Percentiles rank a stretch among this genome's conserved stretches.
These are phyloP conservation scores for Rhysida immarginata DNA, from an alignment of 1,140 invertebrate genomes.

Conservation along the genomic window DNA sequence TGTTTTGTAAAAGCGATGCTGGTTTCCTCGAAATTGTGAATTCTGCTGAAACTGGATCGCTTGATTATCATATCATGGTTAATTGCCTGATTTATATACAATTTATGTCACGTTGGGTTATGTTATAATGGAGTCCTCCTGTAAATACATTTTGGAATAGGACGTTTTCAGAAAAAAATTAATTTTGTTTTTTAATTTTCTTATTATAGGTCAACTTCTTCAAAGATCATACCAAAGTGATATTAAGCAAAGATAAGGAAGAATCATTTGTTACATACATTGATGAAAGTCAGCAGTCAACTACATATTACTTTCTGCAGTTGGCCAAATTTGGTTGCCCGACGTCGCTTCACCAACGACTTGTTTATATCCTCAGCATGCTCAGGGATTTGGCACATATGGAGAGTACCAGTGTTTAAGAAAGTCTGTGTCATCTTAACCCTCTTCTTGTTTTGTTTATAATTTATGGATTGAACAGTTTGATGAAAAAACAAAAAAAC, in stretches of 20 bases:
- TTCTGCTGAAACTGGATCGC: too few relatives aligned
- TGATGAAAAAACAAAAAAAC: too few relatives aligned
- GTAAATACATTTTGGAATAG: not conserved
- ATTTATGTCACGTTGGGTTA: not conserved
- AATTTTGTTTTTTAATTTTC: constrained; percentile 3
- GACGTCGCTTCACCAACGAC: constrained; percentile 37
- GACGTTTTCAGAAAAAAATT: not conserved
- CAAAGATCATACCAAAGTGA: constrained; percentile 44
- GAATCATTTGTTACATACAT: constrained; percentile 40
- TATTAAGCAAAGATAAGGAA: constrained; percentile 26
- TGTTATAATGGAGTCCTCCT: not conserved
- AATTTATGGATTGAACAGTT: too few relatives aligned
- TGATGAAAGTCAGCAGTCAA: constrained; percentile 38
- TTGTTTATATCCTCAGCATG: constrained; percentile 40
- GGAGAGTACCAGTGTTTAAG: too few relatives aligned
- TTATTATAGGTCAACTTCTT: constrained; percentile 43
- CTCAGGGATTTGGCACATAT: constrained; percentile 35
- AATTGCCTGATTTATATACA: not conserved
- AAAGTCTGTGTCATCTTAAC: too few relatives aligned
- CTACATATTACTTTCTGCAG: constrained; percentile 40
- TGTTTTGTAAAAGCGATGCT: too few relatives aligned
- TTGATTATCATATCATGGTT: not conserved
- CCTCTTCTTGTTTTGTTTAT: too few relatives aligned
- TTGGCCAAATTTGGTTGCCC: constrained; percentile 42
- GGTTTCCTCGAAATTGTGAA: too few relatives aligned